These are phyloP conservation scores for Anneissia japonica DNA, from an alignment of 35 echinoderm and acorn worm genomes.

Conservation along the genomic window DNA sequence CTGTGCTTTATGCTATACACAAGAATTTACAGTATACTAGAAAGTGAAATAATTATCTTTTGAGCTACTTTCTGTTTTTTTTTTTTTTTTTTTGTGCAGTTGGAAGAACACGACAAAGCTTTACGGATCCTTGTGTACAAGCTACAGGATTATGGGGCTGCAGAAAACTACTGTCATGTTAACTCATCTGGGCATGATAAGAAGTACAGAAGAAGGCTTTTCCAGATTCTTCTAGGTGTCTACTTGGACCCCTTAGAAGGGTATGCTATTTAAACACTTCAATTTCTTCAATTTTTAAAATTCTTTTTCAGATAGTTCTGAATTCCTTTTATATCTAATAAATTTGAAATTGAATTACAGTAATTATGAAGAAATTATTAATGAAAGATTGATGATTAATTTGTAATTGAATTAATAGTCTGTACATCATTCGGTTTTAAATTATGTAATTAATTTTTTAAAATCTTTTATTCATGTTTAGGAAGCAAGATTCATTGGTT, in stretches of 20 bases:
- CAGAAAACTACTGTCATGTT: slow-evolving; percentile 90
- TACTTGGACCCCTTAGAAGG: slow-evolving; percentile 97
- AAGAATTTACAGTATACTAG: too few relatives aligned
- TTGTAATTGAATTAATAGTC: not conserved
- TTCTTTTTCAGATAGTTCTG: too few relatives aligned
- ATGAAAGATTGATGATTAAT: not conserved
- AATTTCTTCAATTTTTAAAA: too few relatives aligned
- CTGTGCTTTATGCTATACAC: too few relatives aligned
- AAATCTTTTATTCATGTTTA: slow-evolving; percentile 26
- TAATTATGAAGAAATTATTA: not conserved
- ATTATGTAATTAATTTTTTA: not conserved
- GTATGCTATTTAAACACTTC: slow-evolving; percentile 25
- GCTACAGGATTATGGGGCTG: slow-evolving; percentile 89
- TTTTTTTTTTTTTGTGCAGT: slow-evolving; percentile 24
- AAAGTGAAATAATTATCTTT: too few relatives aligned
- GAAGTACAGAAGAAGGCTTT: slow-evolving; percentile 69
- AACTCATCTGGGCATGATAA: slow-evolving; percentile 75
- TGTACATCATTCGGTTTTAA: not conserved
- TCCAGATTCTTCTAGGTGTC: slow-evolving; percentile 88
- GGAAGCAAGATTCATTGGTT: slow-evolving; percentile 86
- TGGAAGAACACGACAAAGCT: slow-evolving; percentile 97
- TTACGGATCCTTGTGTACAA: slow-evolving; percentile 87
- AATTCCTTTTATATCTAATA: too few relatives aligned
- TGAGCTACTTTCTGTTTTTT: not conserved
- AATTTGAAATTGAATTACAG: too few relatives aligned